phyloP scores from a whole-genome alignment of 2,113 vertebrate genomes.

The Stomatorhinus ivindoensis region DNA sequence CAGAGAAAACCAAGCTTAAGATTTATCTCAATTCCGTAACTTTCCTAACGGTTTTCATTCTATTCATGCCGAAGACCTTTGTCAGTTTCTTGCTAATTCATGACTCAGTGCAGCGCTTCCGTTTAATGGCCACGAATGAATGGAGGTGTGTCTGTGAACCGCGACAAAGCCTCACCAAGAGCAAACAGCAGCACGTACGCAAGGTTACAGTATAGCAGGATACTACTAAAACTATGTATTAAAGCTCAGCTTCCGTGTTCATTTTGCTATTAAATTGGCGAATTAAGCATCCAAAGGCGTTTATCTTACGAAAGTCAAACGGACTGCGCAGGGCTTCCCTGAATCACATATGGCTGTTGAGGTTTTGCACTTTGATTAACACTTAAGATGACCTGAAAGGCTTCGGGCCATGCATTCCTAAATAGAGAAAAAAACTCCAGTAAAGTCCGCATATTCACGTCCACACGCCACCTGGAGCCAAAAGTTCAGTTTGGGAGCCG shows the following conservation, averaged over 20 bases:
- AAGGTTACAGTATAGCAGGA: neutral
- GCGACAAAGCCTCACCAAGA: neutral
- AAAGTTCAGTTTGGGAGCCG: neutral
- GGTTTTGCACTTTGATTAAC: neutral
- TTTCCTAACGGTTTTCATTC: neutral
- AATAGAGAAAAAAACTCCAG: neutral
- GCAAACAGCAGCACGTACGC: neutral
- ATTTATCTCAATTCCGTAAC: neutral
- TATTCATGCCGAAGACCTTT: neutral
- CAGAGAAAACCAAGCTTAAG: neutral
- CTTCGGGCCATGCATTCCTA: neutral
- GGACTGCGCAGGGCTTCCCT: neutral
- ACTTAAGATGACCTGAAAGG: neutral
- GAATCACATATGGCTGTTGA: neutral
- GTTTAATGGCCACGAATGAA: neutral
- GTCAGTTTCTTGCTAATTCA: neutral
- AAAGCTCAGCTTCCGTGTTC: neutral
- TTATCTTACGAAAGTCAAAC: neutral
- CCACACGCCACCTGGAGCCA: neutral
- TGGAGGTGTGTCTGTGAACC: neutral
- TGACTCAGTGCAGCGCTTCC: neutral
- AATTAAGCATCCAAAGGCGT: neutral
- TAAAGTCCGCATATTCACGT: neutral
- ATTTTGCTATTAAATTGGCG: neutral
- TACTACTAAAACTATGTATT: neutral